Evolutionary conservation across 2,888 invertebrate species (phyloP).

Genomic region (Phasia obesa): DNA sequence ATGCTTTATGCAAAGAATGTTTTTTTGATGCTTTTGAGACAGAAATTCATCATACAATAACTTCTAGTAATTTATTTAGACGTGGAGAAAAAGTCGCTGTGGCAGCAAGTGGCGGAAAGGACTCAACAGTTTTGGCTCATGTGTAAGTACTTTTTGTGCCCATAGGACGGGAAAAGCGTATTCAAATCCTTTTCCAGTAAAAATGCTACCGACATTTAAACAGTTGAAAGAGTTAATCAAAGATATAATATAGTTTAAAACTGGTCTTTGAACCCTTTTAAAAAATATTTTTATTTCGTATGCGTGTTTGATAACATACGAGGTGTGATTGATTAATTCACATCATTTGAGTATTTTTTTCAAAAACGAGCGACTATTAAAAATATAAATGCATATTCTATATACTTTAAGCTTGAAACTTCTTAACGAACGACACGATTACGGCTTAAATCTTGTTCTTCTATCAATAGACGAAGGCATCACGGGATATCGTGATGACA

Average conservation of each 20-base stretch:
- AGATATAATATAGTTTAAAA: no score
- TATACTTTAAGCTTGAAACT: slow-evolving; percentile 86
- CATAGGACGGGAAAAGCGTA: no score
- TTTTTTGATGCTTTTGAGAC: slow-evolving; percentile 97
- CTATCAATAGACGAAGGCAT: slow-evolving; percentile 99
- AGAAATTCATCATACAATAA: slow-evolving; percentile 96
- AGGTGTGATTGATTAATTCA: no score
- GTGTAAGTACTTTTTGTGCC: slow-evolving; percentile 84
- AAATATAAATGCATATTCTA: not conserved
- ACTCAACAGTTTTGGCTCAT: slow-evolving; percentile 98
- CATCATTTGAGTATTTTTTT: no score
- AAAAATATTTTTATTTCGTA: no score
- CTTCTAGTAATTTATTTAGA: slow-evolving; percentile 90
- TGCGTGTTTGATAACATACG: no score
- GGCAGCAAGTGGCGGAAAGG: slow-evolving; percentile 97
- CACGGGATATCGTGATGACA: slow-evolving; percentile 97
- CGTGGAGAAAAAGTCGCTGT: slow-evolving; percentile 94
- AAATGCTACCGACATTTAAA: no score
- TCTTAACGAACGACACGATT: slow-evolving; percentile 94
- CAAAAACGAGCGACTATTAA: not conserved
- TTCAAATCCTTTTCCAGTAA: no score
- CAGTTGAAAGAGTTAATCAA: no score
- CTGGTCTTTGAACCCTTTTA: no score
- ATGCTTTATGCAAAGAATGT: slow-evolving; percentile 96
- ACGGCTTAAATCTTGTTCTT: slow-evolving; percentile 93